phyloP scores from a whole-genome alignment of 2,113 vertebrate genomes.

The Pedetes capensis region DNA sequence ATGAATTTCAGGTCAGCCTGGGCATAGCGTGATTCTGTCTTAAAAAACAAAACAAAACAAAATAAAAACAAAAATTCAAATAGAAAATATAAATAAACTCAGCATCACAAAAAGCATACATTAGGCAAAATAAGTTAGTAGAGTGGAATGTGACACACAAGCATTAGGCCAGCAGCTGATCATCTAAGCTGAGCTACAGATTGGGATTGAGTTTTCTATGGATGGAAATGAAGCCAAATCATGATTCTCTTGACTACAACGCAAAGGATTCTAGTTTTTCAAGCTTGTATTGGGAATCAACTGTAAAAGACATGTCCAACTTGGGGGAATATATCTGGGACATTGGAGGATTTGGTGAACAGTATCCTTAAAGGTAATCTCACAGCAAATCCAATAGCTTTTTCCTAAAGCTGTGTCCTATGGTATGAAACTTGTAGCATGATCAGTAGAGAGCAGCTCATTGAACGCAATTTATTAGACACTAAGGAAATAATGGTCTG shows the following conservation, averaged over 20 bases:
- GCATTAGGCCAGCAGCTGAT: neutral
- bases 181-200: neutral
- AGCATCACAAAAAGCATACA: neutral
- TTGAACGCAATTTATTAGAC: neutral
- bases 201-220: slow-evolving; percentile 6
- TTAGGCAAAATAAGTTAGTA: neutral
- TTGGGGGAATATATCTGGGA: neutral
- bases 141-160: neutral
- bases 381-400: neutral
- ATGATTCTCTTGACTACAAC: neutral
- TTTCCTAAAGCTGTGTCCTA: neutral
- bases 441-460: neutral
- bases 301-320: neutral
- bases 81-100: slow-evolving; percentile 51
- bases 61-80: no score
- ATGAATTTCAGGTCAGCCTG: no score
- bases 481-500: neutral
- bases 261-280: neutral
- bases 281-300: neutral
- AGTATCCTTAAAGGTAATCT: neutral
- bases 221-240: neutral
- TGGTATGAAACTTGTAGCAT: neutral
- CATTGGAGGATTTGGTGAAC: neutral
- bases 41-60: no score
- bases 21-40: no score